phyloP scores from a whole-genome alignment of 2,113 vertebrate genomes.

The Laticauda colubrina region DNA sequence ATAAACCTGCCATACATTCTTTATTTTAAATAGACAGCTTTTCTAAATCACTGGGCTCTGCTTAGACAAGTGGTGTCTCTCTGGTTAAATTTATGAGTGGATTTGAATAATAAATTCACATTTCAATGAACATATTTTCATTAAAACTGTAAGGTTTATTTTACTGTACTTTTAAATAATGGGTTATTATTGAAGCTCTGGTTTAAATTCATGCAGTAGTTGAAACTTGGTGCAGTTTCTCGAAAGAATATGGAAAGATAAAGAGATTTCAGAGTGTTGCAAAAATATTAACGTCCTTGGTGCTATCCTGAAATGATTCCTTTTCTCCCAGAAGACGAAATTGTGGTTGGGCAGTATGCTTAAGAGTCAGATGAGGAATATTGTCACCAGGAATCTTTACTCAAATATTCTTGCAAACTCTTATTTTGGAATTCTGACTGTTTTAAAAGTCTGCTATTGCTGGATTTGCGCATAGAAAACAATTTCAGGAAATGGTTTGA shows the following conservation, averaged over 20 bases:
- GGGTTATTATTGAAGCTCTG: constrained; percentile 80
- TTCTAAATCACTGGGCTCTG: constrained; percentile 82
- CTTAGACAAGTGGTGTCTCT: constrained; percentile 83
- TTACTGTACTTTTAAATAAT: constrained; percentile 86
- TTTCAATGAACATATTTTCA: constrained; percentile 86
- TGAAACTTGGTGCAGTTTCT: constrained; percentile 73
- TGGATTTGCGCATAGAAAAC: constrained; percentile 25
- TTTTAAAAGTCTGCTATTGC: constrained; percentile 24
- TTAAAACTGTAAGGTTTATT: constrained; percentile 83
- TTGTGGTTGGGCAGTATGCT: constrained; percentile 42
- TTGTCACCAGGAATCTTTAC: constrained; percentile 32
- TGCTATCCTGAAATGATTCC: constrained; percentile 64
- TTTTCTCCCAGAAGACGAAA: constrained; percentile 52
- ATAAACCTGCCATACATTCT: constrained; percentile 84
- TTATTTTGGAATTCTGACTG: constrained; percentile 21
- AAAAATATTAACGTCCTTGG: constrained; percentile 50
- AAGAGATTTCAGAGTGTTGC: constrained; percentile 49
- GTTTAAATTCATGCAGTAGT: constrained; percentile 77
- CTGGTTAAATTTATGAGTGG: constrained; percentile 81
- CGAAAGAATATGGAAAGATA: constrained; percentile 67
- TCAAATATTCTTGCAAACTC: constrained; percentile 17
- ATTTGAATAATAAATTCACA: constrained; percentile 88
- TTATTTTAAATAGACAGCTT: constrained; percentile 86
- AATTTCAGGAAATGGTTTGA: constrained; percentile 47
- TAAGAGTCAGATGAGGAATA: constrained; percentile 40